A percentile compares a stretch with the other conserved stretches of the same genome.
phyloP scores from a whole-genome alignment of 2,888 invertebrate genomes.

The Conomelus anceps region DNA sequence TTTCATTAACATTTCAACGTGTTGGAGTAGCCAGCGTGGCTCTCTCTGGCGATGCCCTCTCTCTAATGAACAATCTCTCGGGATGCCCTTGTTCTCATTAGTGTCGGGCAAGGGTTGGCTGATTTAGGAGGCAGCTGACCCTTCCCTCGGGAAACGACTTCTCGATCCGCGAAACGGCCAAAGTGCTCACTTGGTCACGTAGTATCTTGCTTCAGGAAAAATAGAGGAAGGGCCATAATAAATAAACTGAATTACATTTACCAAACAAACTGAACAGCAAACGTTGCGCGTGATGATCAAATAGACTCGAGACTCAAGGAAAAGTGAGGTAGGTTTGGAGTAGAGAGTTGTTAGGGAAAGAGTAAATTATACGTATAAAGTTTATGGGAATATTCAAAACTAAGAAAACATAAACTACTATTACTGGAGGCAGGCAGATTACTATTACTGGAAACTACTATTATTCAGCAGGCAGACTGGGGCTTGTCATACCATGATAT shows the following conservation, averaged over 20 bases:
- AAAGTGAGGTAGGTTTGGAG: neutral
- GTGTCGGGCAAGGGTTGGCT: neutral
- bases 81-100: neutral
- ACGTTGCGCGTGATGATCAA: neutral
- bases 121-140: neutral
- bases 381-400: too few species aligned
- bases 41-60: neutral
- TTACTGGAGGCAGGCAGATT: too few species aligned
- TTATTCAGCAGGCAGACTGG: too few species aligned
- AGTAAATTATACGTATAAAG: too few species aligned
- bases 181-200: neutral
- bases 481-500: too few species aligned
- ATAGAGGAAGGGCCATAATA: neutral
- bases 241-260: neutral
- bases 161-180: neutral
- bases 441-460: too few species aligned
- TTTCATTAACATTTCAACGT: neutral
- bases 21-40: neutral
- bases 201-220: neutral
- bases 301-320: neutral
- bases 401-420: too few species aligned
- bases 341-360: too few species aligned
- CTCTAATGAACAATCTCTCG: neutral
- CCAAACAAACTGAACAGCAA: neutral
- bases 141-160: neutral